Conservation (phyloP, 2,888 invertebrate genomes). For the Tanypteryx hageni region DNA sequence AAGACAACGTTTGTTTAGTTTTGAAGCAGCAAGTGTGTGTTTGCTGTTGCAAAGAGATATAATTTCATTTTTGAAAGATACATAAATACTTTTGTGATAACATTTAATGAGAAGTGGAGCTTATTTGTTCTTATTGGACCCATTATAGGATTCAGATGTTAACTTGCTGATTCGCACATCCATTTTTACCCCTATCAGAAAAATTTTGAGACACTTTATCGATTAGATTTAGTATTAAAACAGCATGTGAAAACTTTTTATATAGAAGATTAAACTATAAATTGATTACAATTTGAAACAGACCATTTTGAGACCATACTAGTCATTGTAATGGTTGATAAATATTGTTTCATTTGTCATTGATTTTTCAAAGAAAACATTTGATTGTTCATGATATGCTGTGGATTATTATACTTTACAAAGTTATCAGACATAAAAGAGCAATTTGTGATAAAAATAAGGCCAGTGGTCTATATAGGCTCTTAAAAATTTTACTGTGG, state of each 20-base stretch:
- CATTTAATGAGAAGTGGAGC: slow-evolving; percentile 22
- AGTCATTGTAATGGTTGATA: slow-evolving; percentile 12
- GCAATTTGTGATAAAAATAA: slow-evolving; percentile 47
- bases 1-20: neutral
- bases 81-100: slow-evolving; percentile 12
- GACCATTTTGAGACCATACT: neutral
- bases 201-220: slow-evolving; percentile 21
- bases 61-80: slow-evolving; percentile 12
- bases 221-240: slow-evolving; percentile 2
- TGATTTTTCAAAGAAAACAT: neutral
- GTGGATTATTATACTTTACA: neutral
- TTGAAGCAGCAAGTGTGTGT: neutral
- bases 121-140: slow-evolving; percentile 29
- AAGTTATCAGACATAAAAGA: neutral
- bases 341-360: neutral
- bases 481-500: slow-evolving; percentile 24
- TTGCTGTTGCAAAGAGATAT: neutral
- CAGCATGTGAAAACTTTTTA: slow-evolving; percentile 28
- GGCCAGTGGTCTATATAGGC: slow-evolving; percentile 10
- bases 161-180: slow-evolving; percentile 35
- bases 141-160: slow-evolving; percentile 21
- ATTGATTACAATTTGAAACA: neutral
- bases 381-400: neutral
- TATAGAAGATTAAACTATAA: neutral
- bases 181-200: neutral